These are phyloP conservation scores for Pseudochaenichthys georgianus DNA, from an alignment of 2,797 vertebrate species.

Conservation along the genomic window DNA sequence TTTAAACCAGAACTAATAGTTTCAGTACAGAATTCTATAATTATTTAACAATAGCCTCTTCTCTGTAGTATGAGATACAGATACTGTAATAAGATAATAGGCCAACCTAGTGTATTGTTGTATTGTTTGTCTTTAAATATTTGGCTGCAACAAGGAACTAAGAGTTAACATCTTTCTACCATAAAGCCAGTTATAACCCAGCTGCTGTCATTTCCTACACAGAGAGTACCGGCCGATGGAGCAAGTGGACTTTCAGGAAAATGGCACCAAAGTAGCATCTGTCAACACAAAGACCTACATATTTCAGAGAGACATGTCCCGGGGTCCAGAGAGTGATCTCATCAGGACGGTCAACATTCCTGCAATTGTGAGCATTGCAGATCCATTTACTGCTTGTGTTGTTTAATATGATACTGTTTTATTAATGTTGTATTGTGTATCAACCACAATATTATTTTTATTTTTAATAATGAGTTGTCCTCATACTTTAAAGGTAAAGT, in stretches of 20 bases:
- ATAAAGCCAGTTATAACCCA: not conserved
- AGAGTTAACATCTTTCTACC: not conserved
- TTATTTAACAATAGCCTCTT: not conserved
- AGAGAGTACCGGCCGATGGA: slow-evolving; percentile 94
- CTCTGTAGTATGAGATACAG: not conserved
- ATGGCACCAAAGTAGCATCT: slow-evolving; percentile 91
- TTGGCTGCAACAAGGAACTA: not conserved
- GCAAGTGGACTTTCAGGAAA: slow-evolving; percentile 88
- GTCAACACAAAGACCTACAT: slow-evolving; percentile 92
- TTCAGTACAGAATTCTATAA: not conserved
- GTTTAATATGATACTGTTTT: not conserved
- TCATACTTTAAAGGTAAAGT: not conserved
- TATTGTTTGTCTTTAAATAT: not conserved
- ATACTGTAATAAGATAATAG: not conserved
- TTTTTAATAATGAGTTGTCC: too few relatives aligned
- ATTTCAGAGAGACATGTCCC: slow-evolving; percentile 90
- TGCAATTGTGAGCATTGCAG: slow-evolving; percentile 86
- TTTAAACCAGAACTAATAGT: not conserved
- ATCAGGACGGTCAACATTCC: slow-evolving; percentile 95
- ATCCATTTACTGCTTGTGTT: not conserved
- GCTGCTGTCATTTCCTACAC: slow-evolving; percentile 42
- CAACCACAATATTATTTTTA: not conserved
- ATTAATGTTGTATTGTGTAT: not conserved
- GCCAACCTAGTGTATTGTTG: not conserved
- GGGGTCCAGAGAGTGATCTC: slow-evolving; percentile 89